These are phyloP conservation scores for Hippoglossus hippoglossus DNA, from an alignment of 2,797 vertebrate species.

Conservation along the genomic window DNA sequence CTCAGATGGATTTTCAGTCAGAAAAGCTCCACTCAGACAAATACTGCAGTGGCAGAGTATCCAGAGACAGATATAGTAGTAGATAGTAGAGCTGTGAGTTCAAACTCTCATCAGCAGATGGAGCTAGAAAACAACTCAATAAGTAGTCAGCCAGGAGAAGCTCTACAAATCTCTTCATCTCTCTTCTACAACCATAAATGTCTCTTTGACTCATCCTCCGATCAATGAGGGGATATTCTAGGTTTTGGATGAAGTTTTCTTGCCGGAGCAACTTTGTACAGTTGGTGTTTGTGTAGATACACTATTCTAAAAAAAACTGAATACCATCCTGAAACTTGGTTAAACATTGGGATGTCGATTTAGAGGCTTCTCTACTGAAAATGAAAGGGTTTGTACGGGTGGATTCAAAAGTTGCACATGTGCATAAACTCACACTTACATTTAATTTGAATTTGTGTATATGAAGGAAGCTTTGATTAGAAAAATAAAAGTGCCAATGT, in stretches of 20 bases:
- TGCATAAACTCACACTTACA: no score
- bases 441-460: no score
- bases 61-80: background rate
- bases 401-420: background rate
- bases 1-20: background rate
- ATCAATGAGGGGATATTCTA: background rate
- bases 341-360: no score
- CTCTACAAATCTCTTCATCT: background rate
- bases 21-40: slow-evolving; percentile 15
- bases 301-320: background rate
- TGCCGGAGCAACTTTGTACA: background rate
- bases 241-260: background rate
- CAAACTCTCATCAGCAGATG: slow-evolving; percentile 68
- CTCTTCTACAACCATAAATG: background rate
- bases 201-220: background rate
- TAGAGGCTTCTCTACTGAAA: no score
- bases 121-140: slow-evolving; percentile 57
- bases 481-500: no score
- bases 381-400: no score
- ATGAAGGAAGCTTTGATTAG: no score
- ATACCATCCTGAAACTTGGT: no score
- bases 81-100: slow-evolving; percentile 25
- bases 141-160: no score
- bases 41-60: background rate
- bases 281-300: background rate